Evolutionary conservation across 2,113 vertebrate species (phyloP).

Genomic region (Lasiurus borealis): DNA sequence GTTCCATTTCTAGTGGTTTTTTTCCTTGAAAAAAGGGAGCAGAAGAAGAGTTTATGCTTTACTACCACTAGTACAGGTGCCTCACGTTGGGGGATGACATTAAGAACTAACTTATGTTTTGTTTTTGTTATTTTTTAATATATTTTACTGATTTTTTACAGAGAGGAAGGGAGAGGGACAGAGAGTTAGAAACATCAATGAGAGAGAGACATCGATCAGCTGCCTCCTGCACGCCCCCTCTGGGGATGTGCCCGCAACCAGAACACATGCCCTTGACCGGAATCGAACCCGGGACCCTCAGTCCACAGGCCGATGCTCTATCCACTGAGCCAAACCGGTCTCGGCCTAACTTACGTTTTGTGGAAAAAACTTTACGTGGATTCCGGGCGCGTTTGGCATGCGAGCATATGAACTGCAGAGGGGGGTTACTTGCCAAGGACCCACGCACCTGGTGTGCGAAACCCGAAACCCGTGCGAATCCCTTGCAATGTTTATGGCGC

Average conservation of each 20-base stretch:
- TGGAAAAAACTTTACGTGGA: neutral
- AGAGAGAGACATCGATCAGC: too few relatives aligned
- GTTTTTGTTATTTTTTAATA: too few relatives aligned
- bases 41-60: neutral
- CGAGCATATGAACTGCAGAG: neutral
- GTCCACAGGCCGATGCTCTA: too few relatives aligned
- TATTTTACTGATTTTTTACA: too few relatives aligned
- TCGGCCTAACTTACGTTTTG: too few relatives aligned
- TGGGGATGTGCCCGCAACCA: too few relatives aligned
- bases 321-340: too few relatives aligned
- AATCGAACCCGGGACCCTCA: too few relatives aligned
- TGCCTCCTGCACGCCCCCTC: too few relatives aligned
- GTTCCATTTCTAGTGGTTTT: slow-evolving; percentile 33
- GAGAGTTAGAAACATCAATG: too few relatives aligned
- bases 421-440: slow-evolving; percentile 32
- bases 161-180: too few relatives aligned
- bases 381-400: neutral
- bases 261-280: too few relatives aligned
- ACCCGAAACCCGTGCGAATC: neutral
- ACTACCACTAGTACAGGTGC: neutral
- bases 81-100: neutral
- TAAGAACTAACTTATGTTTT: slow-evolving; percentile 38
- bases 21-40: neutral
- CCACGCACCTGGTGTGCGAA: slow-evolving; percentile 14
- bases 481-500: neutral